Percentiles rank a stretch among this genome's conserved stretches.
phyloP scores from a whole-genome alignment of 2,797 vertebrate species.

The Hydrolagus colliei region DNA sequence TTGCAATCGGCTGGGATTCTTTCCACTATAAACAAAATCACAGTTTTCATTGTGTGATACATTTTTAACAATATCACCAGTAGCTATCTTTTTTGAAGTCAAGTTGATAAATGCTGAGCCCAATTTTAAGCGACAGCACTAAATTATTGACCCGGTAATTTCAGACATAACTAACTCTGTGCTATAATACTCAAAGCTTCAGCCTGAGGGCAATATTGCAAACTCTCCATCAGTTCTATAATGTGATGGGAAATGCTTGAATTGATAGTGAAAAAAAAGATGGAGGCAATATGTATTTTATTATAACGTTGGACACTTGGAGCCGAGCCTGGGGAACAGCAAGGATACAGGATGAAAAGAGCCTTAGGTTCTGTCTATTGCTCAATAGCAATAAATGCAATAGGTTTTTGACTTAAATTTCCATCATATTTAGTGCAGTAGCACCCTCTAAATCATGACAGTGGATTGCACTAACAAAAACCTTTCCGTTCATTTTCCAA shows the following conservation, averaged over 20 bases:
- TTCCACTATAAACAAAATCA: background rate
- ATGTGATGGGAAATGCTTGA: background rate
- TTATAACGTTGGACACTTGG: background rate
- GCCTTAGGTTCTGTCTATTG: background rate
- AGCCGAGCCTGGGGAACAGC: too few relatives aligned
- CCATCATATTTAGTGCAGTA: too few relatives aligned
- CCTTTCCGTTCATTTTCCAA: background rate
- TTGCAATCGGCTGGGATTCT: background rate
- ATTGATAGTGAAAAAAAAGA: background rate
- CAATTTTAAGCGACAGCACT: background rate
- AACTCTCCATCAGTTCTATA: background rate
- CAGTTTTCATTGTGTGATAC: background rate
- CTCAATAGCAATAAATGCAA: background rate
- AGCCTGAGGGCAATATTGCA: background rate
- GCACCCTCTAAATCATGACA: background rate
- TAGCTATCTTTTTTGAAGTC: background rate
- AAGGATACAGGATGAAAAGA: background rate
- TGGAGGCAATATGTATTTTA: too few relatives aligned
- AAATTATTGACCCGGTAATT: background rate
- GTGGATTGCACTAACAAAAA: background rate
- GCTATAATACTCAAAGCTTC: background rate
- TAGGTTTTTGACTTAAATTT: background rate
- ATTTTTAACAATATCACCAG: background rate
- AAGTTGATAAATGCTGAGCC: background rate
- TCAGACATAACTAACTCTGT: background rate